Evolutionary conservation across 2,797 vertebrate species (phyloP).

Genomic region (Schizothorax lantsangensis): DNA sequence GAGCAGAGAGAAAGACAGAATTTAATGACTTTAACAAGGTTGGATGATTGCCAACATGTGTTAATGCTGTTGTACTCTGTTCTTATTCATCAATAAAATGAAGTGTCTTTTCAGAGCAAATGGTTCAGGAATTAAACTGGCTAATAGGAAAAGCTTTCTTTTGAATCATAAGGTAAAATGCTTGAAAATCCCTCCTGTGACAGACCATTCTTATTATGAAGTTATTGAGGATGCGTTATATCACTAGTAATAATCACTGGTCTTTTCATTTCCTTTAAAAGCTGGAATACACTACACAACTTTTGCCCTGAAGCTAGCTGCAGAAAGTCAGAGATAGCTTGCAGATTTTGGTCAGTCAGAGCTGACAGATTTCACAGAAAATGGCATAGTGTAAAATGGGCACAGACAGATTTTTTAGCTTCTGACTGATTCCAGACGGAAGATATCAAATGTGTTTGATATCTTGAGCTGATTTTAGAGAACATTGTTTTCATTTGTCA

Average conservation of each 20-base stretch:
- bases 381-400: neutral
- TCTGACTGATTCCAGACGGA: neutral
- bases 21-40: conserved; percentile 19
- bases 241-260: neutral
- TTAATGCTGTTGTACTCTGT: conserved; percentile 16
- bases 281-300: neutral
- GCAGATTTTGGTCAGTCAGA: conserved; percentile 13
- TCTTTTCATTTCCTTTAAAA: neutral
- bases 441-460: neutral
- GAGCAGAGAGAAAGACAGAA: conserved; percentile 47
- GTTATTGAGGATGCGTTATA: neutral
- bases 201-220: conserved; percentile 2
- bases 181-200: neutral
- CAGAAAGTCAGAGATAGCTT: neutral
- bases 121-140: conserved; percentile 17
- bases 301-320: neutral
- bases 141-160: neutral
- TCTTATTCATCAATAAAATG: neutral
- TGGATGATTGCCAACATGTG: conserved; percentile 31
- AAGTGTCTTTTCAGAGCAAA: conserved; percentile 7
- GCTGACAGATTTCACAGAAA: conserved; percentile 24
- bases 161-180: neutral
- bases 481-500: neutral
- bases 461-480: conserved; percentile 6
- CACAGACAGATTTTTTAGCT: neutral